Conservation (phyloP, 1,140 invertebrate species). For the Fopius arisanus region DNA sequence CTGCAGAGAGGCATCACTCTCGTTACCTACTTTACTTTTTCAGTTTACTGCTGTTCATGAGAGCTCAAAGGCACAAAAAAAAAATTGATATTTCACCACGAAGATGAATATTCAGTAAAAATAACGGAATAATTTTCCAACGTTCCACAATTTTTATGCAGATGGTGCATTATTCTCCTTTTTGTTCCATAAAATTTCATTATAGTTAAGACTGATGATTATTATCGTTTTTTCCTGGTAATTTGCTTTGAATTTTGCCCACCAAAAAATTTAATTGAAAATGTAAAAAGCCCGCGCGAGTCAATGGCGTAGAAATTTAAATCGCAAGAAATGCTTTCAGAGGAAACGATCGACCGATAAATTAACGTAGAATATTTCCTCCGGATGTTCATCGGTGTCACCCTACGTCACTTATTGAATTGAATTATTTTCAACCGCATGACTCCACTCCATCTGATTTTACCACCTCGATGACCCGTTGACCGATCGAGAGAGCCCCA, state of each 20-base stretch:
- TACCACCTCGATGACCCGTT: background rate
- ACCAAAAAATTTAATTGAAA: background rate
- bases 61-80: background rate
- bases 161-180: too few species aligned
- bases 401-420: conserved; percentile 27
- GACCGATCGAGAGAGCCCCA: background rate
- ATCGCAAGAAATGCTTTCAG: conserved; percentile 26
- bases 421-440: conserved; percentile 27
- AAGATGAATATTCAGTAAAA: too few species aligned
- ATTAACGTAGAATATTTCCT: conserved; percentile 29
- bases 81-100: too few species aligned
- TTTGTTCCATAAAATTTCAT: too few species aligned
- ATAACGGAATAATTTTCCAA: too few species aligned
- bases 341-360: conserved; percentile 30
- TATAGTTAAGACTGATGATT: too few species aligned
- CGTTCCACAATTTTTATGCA: too few species aligned
- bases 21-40: background rate
- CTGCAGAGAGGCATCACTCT: background rate
- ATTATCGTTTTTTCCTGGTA: too few species aligned
- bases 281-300: background rate
- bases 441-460: conserved; percentile 5
- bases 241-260: background rate
- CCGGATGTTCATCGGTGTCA: conserved; percentile 1
- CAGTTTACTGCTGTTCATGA: background rate
- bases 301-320: conserved; percentile 30